phyloP scores from a whole-genome alignment of 92 coral and sea anemone species.

The Metridium senile region DNA sequence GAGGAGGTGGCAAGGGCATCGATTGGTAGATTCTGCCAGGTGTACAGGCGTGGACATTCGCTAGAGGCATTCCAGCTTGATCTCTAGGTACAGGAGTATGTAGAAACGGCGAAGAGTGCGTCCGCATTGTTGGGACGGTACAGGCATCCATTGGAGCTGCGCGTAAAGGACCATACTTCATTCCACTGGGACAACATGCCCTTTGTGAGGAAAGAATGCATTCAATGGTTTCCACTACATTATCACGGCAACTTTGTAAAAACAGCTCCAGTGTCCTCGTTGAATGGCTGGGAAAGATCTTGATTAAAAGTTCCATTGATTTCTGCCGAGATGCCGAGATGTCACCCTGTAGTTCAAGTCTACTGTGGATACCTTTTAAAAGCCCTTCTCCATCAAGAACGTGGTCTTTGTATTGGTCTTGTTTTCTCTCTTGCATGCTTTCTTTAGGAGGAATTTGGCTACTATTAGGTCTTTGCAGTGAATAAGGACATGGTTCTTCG shows the following conservation, averaged over 20 bases:
- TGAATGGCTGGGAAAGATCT: constrained; percentile 85
- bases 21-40: constrained; percentile 70
- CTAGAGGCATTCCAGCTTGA: constrained; percentile 54
- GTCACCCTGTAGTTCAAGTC: constrained; percentile 20
- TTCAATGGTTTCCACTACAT: constrained; percentile 89
- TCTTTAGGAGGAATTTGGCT: constrained; percentile 10
- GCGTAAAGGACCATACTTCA: constrained; percentile 21
- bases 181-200: constrained; percentile 20
- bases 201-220: constrained; percentile 71
- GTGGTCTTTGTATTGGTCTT: constrained; percentile 1
- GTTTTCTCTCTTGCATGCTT: constrained; percentile 30
- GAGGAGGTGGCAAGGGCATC: constrained; percentile 78
- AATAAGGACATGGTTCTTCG: constrained; percentile 17
- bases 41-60: constrained; percentile 64
- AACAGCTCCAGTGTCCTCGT: constrained; percentile 76
- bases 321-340: constrained; percentile 41
- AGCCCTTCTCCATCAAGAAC: constrained; percentile 10
- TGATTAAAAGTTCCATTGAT: constrained; percentile 74
- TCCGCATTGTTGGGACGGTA: constrained; percentile 46
- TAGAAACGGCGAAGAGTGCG: constrained; percentile 62
- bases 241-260: constrained; percentile 86
- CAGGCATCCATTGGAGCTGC: constrained; percentile 61
- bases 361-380: background rate
- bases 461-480: background rate
- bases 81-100: constrained; percentile 61